These are phyloP conservation scores for Drepana arcuata DNA, from an alignment of 1,140 invertebrate genomes.

Conservation along the genomic window DNA sequence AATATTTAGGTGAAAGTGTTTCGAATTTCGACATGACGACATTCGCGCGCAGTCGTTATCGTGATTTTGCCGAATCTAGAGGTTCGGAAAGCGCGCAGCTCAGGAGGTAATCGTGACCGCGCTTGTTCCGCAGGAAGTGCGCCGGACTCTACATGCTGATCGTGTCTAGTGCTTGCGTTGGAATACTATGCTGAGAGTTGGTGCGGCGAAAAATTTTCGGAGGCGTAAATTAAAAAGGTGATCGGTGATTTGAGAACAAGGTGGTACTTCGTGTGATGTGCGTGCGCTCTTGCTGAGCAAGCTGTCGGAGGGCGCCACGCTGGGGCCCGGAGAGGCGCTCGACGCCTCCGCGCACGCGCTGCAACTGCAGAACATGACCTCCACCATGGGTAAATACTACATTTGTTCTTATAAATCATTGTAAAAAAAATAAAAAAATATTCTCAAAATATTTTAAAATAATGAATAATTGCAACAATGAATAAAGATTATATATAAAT, in stretches of 20 bases:
- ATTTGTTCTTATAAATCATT: no score
- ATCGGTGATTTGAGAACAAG: constrained; percentile 42
- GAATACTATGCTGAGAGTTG: constrained; percentile 60
- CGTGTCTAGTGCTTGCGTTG: constrained; percentile 42
- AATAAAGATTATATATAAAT: no score
- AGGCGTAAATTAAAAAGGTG: constrained; percentile 66
- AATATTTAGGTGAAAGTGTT: constrained; percentile 72
- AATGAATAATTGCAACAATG: no score
- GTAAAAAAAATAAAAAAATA: no score
- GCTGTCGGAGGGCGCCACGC: constrained; percentile 57
- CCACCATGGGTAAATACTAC: constrained; percentile 67
- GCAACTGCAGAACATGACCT: constrained; percentile 66
- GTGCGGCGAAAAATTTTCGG: constrained; percentile 56
- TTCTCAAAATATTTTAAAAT: no score
- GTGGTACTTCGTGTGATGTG: constrained; percentile 58
- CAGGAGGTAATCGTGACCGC: constrained; percentile 30
- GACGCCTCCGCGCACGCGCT: constrained; percentile 57
- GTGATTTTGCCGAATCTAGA: constrained; percentile 70
- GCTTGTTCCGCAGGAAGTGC: constrained; percentile 53
- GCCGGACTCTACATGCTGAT: constrained; percentile 40
- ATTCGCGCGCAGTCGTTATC: constrained; percentile 71
- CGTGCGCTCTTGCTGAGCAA: constrained; percentile 45
- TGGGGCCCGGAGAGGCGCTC: constrained; percentile 53
- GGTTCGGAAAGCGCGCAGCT: constrained; percentile 48
- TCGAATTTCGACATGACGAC: constrained; percentile 71